These are phyloP conservation scores for Montipora sp. DNA, from an alignment of 64 coral and sea anemone species.

Conservation along the genomic window DNA sequence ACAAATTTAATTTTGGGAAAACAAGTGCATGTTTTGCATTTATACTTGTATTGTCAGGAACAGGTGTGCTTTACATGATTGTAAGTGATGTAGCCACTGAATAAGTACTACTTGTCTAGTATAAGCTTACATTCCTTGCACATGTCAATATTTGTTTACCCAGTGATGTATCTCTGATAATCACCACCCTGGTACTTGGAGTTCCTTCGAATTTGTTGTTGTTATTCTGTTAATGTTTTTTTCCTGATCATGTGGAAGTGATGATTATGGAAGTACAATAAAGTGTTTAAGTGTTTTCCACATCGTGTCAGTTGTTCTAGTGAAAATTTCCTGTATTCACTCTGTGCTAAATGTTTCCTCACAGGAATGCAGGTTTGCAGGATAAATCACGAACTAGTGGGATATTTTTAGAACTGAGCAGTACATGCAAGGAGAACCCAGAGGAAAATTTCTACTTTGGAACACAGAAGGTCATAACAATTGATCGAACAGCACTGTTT, in stretches of 20 bases:
- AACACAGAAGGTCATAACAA: background rate
- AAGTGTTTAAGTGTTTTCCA: background rate
- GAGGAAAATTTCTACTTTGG: background rate
- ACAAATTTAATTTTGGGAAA: background rate
- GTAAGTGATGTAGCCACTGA: background rate
- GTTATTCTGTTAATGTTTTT: background rate
- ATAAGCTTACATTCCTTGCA: background rate
- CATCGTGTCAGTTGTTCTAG: background rate
- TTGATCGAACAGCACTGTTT: background rate
- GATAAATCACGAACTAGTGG: background rate
- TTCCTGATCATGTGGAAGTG: background rate
- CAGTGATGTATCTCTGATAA: background rate
- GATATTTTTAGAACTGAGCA: background rate
- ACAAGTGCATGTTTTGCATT: background rate
- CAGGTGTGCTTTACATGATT: background rate
- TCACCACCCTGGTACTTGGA: background rate
- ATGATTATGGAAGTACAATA: background rate
- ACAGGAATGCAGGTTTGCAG: background rate
- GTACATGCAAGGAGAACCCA: background rate
- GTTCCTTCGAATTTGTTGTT: background rate
- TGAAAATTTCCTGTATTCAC: background rate
- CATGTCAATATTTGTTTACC: background rate
- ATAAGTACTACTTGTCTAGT: background rate
- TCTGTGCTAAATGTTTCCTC: background rate
- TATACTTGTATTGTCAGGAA: background rate